A percentile compares a stretch with the other conserved stretches of the same genome.
phyloP scores from a whole-genome alignment of 1,140 invertebrate species.

The Atopsyche davidsoni region DNA sequence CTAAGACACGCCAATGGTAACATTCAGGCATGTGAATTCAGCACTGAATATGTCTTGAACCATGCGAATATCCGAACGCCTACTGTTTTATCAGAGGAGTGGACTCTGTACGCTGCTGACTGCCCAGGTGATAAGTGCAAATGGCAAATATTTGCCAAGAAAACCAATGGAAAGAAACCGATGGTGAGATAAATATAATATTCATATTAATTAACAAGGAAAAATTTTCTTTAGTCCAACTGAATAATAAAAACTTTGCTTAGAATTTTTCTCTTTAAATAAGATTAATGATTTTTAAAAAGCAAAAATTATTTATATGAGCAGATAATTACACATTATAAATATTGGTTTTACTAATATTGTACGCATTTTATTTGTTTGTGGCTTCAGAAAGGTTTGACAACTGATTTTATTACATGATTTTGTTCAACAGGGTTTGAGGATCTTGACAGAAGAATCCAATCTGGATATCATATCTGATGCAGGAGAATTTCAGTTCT shows the following conservation, averaged over 20 bases:
- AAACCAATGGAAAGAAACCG: conserved; percentile 3
- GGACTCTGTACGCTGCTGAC: conserved; percentile 12
- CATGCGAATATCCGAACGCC: background rate
- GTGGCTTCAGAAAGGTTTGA: too few relatives aligned
- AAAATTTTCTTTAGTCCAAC: background rate
- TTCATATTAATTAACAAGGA: background rate
- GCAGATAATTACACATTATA: too few relatives aligned
- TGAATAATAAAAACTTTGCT: conserved; percentile 7
- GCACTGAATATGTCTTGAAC: background rate
- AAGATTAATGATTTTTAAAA: too few relatives aligned
- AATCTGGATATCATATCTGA: too few relatives aligned
- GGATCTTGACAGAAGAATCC: too few relatives aligned
- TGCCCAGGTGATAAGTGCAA: conserved; percentile 1
- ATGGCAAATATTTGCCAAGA: conserved; percentile 20
- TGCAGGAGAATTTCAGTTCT: too few relatives aligned
- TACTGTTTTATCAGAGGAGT: conserved; percentile 5
- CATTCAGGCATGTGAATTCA: conserved; percentile 2
- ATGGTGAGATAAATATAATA: conserved; percentile 6
- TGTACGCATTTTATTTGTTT: too few relatives aligned
- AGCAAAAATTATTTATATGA: too few relatives aligned
- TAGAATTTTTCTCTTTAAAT: too few relatives aligned
- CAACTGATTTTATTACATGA: too few relatives aligned
- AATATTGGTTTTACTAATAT: too few relatives aligned
- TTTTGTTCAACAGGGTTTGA: too few relatives aligned
- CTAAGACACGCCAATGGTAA: background rate